Conservation (phyloP, 2,113 vertebrate species). For the Cercocebus atys region DNA sequence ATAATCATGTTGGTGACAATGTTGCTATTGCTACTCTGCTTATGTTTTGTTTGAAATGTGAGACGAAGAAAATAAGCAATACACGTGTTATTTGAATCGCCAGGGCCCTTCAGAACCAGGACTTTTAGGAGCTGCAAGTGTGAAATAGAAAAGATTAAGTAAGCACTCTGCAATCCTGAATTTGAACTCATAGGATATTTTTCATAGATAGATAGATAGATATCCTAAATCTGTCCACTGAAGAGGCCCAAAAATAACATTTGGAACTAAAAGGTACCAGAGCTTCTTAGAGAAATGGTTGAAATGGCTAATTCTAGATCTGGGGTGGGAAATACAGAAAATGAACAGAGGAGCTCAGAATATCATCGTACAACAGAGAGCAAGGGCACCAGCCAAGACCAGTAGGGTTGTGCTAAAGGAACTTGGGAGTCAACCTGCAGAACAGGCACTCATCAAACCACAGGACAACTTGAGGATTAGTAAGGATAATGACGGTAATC, state of each 20-base stretch:
- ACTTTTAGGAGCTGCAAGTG: background rate
- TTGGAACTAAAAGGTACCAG: background rate
- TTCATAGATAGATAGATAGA: background rate
- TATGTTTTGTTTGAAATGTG: background rate
- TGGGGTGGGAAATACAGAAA: background rate
- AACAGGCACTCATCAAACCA: background rate
- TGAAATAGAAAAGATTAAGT: background rate
- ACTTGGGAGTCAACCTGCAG: background rate
- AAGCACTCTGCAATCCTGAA: background rate
- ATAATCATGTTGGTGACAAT: background rate
- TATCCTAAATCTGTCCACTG: background rate
- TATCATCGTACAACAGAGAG: background rate
- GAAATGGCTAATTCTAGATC: background rate
- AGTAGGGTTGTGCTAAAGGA: background rate
- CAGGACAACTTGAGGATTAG: background rate
- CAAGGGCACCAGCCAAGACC: background rate
- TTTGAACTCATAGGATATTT: constrained; percentile 10
- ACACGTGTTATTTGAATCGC: background rate
- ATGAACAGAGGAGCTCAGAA: background rate
- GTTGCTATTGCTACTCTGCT: background rate
- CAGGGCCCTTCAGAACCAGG: background rate
- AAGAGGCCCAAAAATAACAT: background rate
- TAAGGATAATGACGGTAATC: background rate
- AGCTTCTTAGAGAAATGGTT: background rate
- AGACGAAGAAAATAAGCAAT: background rate